A percentile compares a stretch with the other conserved stretches of the same genome.
Conservation (phyloP, 1,140 invertebrate genomes). For the Bombus waltoni region DNA sequence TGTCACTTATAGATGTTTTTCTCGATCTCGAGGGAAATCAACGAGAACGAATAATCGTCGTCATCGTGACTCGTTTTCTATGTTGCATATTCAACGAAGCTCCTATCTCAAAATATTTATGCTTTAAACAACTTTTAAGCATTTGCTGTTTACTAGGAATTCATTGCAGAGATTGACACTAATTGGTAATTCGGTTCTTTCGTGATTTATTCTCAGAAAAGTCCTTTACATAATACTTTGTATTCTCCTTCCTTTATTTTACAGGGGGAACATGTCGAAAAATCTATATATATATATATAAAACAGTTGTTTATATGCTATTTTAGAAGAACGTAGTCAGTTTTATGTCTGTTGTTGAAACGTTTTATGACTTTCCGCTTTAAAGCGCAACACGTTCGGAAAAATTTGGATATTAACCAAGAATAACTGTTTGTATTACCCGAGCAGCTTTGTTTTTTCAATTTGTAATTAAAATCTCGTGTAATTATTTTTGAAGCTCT, state of each 20-base stretch:
- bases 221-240: neutral
- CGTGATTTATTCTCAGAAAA: no score
- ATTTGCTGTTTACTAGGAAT: neutral
- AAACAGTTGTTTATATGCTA: no score
- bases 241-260: neutral
- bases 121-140: neutral
- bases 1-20: neutral
- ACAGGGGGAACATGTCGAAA: neutral
- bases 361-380: neutral
- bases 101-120: neutral
- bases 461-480: no score
- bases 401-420: neutral
- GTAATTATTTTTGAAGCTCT: no score
- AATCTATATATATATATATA: no score
- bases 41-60: neutral
- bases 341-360: no score
- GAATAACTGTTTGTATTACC: neutral
- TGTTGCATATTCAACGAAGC: neutral
- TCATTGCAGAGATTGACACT: neutral
- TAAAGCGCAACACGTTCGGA: neutral
- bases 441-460: no score
- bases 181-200: slow-evolving; percentile 3
- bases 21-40: neutral
- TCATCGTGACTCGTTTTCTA: neutral
- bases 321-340: no score